These are phyloP conservation scores for Sminthurides aquaticus DNA, from an alignment of 2,888 invertebrate species.

Conservation along the genomic window DNA sequence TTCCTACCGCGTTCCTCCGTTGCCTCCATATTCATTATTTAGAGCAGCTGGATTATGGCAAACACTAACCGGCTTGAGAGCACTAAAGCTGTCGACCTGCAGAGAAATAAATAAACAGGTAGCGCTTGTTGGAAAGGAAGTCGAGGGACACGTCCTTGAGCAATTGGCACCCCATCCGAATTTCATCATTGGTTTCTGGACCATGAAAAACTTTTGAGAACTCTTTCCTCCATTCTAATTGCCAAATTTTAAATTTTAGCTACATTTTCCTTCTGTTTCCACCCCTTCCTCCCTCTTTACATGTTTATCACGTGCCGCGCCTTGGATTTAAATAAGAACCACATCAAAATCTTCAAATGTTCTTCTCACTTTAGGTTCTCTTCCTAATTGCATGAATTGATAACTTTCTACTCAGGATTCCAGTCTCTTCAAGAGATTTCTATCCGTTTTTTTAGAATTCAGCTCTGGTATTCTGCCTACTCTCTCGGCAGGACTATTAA, in stretches of 20 bases:
- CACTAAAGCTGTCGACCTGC: background rate
- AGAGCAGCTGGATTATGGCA: too few species aligned
- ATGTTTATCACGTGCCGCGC: background rate
- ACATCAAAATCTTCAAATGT: too few species aligned
- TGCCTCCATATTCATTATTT: background rate
- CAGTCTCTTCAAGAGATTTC: too few species aligned
- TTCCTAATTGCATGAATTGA: too few species aligned
- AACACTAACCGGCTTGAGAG: too few species aligned
- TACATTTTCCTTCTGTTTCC: background rate
- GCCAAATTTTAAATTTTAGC: background rate
- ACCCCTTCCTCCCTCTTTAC: background rate
- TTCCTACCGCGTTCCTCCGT: too few species aligned
- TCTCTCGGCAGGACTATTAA: too few species aligned
- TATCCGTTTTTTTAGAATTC: too few species aligned
- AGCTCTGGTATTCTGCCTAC: too few species aligned
- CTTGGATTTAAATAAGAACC: too few species aligned
- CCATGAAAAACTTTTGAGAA: background rate
- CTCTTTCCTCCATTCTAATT: background rate
- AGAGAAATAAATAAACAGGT: background rate
- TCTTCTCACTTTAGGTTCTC: too few species aligned
- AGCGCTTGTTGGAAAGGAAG: background rate
- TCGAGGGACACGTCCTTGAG: background rate
- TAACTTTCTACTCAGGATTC: too few species aligned
- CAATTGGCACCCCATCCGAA: background rate
- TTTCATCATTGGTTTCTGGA: background rate